Percentiles rank a stretch among this genome's conserved stretches.
These are phyloP conservation scores for Leptocoma aspasia DNA, from an alignment of 2,113 vertebrate species.

Conservation along the genomic window DNA sequence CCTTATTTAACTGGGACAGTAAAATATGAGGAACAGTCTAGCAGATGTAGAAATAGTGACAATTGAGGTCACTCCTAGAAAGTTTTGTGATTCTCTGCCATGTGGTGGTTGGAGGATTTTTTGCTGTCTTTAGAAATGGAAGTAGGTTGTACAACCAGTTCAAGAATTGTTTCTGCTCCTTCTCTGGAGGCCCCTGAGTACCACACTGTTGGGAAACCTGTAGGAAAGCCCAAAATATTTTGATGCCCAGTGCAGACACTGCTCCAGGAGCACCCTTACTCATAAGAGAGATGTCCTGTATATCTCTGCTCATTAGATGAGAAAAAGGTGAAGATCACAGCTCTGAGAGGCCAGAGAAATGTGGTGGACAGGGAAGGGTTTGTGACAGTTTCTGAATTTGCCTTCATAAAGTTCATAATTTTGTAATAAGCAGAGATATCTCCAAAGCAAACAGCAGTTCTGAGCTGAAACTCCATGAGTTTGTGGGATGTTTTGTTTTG, in stretches of 20 bases:
- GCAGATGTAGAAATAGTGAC: background rate
- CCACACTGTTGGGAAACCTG: background rate
- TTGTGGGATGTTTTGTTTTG: background rate
- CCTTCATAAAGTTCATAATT: background rate
- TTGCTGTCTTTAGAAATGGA: background rate
- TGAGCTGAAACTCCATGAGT: background rate
- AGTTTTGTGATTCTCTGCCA: background rate
- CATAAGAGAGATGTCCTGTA: background rate
- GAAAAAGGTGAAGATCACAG: background rate
- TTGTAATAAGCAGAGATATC: background rate
- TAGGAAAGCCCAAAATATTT: background rate
- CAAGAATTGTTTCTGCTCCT: background rate
- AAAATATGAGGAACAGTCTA: background rate
- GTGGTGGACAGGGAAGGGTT: no score
- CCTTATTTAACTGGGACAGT: background rate
- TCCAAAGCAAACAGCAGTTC: background rate
- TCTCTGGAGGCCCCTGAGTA: background rate
- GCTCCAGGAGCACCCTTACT: background rate
- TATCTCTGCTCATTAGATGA: background rate
- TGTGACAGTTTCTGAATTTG: background rate
- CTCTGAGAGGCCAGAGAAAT: background rate
- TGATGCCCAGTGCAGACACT: background rate
- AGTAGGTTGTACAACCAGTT: background rate
- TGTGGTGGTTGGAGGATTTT: background rate
- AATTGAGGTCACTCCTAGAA: background rate